phyloP scores from a whole-genome alignment of 2,888 invertebrate genomes.

The Drosophila pseudotakahashii region DNA sequence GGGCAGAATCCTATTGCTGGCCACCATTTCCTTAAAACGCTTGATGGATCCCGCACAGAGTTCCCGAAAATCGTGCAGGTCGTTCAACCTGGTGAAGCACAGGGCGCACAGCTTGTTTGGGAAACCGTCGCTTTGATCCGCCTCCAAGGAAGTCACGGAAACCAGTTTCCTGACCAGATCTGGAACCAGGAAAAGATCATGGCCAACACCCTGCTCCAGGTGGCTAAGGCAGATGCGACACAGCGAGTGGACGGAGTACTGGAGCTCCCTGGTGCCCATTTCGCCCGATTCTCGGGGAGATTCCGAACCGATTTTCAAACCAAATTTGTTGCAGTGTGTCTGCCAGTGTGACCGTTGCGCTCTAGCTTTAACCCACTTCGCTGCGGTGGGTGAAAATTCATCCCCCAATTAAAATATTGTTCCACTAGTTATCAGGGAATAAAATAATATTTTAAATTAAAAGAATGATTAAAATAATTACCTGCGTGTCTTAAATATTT shows the following conservation, averaged over 20 bases:
- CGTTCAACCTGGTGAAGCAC: slow-evolving; percentile 71
- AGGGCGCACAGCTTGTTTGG: slow-evolving; percentile 73
- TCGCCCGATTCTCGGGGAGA: slow-evolving; percentile 24
- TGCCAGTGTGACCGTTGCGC: slow-evolving; percentile 13
- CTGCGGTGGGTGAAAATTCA: not conserved
- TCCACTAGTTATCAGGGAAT: too few species aligned
- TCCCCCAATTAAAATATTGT: too few species aligned
- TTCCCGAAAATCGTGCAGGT: slow-evolving; percentile 76
- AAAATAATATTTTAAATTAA: too few species aligned
- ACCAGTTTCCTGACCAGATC: slow-evolving; percentile 74
- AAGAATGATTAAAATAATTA: too few species aligned
- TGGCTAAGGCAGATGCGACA: slow-evolving; percentile 79
- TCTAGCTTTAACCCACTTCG: not conserved
- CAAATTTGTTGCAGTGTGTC: slow-evolving; percentile 25
- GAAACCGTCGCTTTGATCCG: slow-evolving; percentile 78
- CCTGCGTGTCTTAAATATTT: too few species aligned
- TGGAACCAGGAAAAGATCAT: slow-evolving; percentile 73
- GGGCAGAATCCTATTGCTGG: slow-evolving; percentile 31
- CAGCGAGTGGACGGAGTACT: slow-evolving; percentile 64
- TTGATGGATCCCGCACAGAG: slow-evolving; percentile 70
- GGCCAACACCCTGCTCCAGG: slow-evolving; percentile 53
- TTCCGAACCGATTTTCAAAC: slow-evolving; percentile 30
- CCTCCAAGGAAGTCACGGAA: slow-evolving; percentile 71
- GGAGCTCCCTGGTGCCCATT: slow-evolving; percentile 54
- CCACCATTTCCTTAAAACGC: slow-evolving; percentile 71